Evolutionary conservation across 2,888 invertebrate genomes (phyloP), one percentile per base, ranked within the genome.

Genomic region (Tigriopus californicus): DNA sequence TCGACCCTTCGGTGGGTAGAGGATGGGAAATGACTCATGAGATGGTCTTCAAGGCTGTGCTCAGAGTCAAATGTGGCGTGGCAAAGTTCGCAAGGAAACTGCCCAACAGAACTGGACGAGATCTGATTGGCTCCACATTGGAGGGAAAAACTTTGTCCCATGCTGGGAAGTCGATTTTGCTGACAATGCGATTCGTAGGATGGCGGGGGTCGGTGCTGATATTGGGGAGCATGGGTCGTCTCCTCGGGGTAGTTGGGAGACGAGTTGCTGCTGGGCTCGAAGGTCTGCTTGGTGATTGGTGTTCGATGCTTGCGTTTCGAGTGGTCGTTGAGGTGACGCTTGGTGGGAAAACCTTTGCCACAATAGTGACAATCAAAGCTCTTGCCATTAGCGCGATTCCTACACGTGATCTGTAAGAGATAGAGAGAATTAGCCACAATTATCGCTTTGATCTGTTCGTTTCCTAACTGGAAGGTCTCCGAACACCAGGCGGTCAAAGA

Each of bases 291-390:
- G 6, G 10, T 52, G 52, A 25, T 13, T 25, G 20, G 22, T 25
- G 15, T 44, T 13, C 13, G 44, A 56, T 56, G 56, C 44, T 56
- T 56, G 11, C 56, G 15, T 46, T 56, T 56, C 5, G 18, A 18
- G 22, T 56, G 56, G 8, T 56, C 56, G 15, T 41, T n/a, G 13
- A 56, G 24, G 24, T 56, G 56, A 2, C 56, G 42, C 25, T 56
- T 56, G 56, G 56, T 56, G 12, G 56, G 56, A 25, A 56, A 56
- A 24, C 42, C 20, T 44, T 56, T 56, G 56, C 44, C 33, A 15
- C 56, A 56, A 13, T 22, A 46, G 42, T 20, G n/a, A 33, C 56
- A 56, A 46, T 44, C 41, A 56, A 56, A 56, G 42, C 40, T 41
- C 24, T 46, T 42, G 3, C 56, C 56, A 22, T 46, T 46, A 18